Percentiles rank a stretch among this genome's conserved stretches.
phyloP scores from a whole-genome alignment of 2,888 invertebrate genomes.

The Cerastis leucographa region DNA sequence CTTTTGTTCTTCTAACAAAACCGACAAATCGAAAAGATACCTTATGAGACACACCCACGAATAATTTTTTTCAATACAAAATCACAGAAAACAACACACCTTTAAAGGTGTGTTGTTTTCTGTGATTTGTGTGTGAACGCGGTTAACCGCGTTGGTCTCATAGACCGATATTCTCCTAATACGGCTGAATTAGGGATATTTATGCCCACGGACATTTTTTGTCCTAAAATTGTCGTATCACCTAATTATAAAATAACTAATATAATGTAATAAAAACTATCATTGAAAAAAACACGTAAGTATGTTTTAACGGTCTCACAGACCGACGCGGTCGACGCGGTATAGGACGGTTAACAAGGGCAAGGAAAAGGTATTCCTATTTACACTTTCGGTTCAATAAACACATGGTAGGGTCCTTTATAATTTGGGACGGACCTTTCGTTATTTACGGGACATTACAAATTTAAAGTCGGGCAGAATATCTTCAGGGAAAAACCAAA shows the following conservation, averaged over 20 bases:
- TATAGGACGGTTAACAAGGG: conserved; percentile 17
- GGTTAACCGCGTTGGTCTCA: no score
- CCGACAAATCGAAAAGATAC: neutral
- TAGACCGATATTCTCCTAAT: no score
- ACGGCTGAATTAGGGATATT: no score
- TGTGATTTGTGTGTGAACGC: no score
- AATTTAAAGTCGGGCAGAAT: conserved; percentile 41
- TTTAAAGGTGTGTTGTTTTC: no score
- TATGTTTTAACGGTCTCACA: neutral
- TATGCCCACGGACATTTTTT: neutral
- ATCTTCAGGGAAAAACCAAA: conserved; percentile 25
- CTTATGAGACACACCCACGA: neutral
- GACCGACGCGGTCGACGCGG: neutral
- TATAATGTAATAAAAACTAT: no score
- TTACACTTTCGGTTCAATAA: conserved; percentile 57
- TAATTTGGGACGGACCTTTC: conserved; percentile 52
- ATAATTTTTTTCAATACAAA: no score
- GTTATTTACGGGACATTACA: conserved; percentile 51
- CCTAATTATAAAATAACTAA: neutral
- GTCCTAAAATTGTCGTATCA: neutral
- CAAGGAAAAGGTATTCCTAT: conserved; percentile 55
- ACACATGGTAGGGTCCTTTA: conserved; percentile 49
- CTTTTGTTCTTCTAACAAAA: neutral
- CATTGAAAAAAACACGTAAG: neutral
- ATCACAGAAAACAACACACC: no score